These are phyloP conservation scores for Pardalotus punctatus DNA, from an alignment of 2,113 vertebrate species.

Conservation along the genomic window DNA sequence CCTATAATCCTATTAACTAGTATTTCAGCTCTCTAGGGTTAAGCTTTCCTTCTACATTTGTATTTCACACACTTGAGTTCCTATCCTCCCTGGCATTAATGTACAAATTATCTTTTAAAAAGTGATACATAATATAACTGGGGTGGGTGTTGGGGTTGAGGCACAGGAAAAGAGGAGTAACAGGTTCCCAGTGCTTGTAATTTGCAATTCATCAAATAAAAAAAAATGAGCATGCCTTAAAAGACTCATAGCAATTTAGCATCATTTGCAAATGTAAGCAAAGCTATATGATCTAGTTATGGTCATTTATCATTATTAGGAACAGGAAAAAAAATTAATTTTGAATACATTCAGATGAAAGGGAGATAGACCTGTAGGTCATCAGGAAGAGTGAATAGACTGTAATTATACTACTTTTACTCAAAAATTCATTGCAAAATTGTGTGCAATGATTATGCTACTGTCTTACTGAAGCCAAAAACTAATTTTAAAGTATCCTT, in stretches of 20 bases:
- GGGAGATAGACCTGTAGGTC: neutral
- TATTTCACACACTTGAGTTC: neutral
- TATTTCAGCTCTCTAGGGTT: neutral
- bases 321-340: neutral
- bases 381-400: conserved; percentile 25
- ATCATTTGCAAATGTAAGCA: neutral
- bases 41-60: neutral
- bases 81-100: neutral
- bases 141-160: neutral
- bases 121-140: neutral
- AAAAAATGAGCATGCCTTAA: neutral
- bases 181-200: neutral
- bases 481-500: neutral
- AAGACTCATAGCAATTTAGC: neutral
- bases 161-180: neutral
- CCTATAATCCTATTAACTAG: neutral
- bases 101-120: neutral
- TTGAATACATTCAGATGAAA: neutral
- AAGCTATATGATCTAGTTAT: neutral
- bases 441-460: neutral
- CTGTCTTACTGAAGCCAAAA: neutral
- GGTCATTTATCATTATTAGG: neutral
- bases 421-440: neutral
- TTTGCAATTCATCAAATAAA: neutral
- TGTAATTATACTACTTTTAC: conserved; percentile 14